These are phyloP conservation scores for Prosapia bicincta DNA, from an alignment of 2,888 invertebrate species.

Conservation along the genomic window DNA sequence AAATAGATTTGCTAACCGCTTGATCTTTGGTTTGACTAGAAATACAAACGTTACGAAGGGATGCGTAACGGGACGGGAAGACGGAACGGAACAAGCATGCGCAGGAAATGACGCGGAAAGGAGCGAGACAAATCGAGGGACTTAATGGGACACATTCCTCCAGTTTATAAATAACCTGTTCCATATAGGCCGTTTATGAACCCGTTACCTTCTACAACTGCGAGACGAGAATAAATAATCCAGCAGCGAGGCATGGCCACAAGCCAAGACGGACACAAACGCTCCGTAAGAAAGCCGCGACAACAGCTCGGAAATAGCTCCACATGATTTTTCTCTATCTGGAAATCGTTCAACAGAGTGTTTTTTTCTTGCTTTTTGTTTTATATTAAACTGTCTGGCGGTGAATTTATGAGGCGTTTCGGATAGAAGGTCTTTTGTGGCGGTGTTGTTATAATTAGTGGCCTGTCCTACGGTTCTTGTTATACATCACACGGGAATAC, in stretches of 20 bases:
- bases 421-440: not conserved
- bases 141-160: not conserved
- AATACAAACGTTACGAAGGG: no score
- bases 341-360: not conserved
- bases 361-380: not conserved
- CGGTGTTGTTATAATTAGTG: not conserved
- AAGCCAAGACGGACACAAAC: not conserved
- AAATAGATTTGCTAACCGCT: no score
- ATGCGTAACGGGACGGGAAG: no score
- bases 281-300: not conserved
- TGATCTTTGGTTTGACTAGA: no score
- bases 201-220: not conserved
- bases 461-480: not conserved
- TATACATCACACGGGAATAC: no score
- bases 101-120: no score
- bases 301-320: not conserved
- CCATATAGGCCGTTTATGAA: not conserved
- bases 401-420: not conserved
- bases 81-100: no score
- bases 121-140: no score
- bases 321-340: not conserved
- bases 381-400: not conserved
- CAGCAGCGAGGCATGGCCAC: not conserved
- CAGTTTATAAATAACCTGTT: not conserved
- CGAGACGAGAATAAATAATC: not conserved